phyloP scores from a whole-genome alignment of 2,113 vertebrate genomes.

The Patagioenas fasciata region DNA sequence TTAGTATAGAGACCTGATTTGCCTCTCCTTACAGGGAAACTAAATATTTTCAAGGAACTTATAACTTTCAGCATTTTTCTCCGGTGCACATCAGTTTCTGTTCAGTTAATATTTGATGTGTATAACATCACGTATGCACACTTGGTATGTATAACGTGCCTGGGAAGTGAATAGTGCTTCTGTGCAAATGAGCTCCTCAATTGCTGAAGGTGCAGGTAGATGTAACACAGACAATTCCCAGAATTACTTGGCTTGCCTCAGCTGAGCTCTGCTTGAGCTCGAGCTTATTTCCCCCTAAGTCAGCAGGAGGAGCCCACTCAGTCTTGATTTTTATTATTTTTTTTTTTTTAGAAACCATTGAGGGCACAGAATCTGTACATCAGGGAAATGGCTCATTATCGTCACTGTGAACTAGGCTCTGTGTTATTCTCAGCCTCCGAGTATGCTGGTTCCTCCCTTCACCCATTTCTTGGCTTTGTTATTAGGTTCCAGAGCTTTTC shows the following conservation, averaged over 20 bases:
- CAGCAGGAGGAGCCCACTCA: neutral
- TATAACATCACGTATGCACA: too few relatives aligned
- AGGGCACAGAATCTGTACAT: neutral
- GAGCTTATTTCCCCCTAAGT: too few relatives aligned
- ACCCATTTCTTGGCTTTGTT: neutral
- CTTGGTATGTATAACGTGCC: neutral
- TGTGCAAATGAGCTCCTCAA: neutral
- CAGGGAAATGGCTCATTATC: neutral
- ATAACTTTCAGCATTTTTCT: too few relatives aligned
- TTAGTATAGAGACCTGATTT: neutral
- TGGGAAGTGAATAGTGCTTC: neutral
- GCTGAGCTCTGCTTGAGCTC: neutral
- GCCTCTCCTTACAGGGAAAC: neutral
- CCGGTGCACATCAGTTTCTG: neutral
- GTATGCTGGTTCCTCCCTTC: neutral
- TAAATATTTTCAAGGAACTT: too few relatives aligned
- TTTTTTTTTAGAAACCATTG: neutral
- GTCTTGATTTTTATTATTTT: neutral
- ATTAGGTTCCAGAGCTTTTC: neutral
- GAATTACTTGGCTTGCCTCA: neutral
- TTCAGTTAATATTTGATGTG: neutral
- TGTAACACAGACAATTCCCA: neutral
- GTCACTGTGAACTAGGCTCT: neutral
- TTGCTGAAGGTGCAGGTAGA: neutral
- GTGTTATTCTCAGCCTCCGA: neutral